Conservation (phyloP, 2,888 invertebrate genomes). For the Abrostola tripartita region DNA sequence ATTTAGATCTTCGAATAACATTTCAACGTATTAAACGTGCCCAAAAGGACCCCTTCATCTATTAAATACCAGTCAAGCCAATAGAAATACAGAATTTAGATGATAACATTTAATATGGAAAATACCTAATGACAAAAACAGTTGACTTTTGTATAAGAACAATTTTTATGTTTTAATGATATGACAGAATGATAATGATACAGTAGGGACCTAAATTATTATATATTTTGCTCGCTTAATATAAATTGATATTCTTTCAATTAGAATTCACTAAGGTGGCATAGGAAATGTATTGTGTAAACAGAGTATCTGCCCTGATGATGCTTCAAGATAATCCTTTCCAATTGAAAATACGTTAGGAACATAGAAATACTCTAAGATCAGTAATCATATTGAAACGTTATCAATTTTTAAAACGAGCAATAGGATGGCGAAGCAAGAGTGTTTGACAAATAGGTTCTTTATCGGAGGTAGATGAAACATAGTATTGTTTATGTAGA, state of each 20-base stretch:
- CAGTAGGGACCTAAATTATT: conserved; percentile 25
- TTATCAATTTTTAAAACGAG: conserved; percentile 20
- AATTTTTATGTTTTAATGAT: conserved; percentile 46
- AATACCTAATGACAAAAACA: conserved; percentile 55
- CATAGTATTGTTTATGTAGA: background rate
- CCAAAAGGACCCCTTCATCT: conserved; percentile 60
- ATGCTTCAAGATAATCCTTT: conserved; percentile 5
- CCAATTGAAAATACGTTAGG: no score
- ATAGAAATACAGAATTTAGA: conserved; percentile 60
- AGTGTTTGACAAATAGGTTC: conserved; percentile 12
- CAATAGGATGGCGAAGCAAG: conserved; percentile 19
- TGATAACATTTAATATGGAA: conserved; percentile 58
- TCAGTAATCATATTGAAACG: conserved; percentile 13
- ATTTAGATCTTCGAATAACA: conserved; percentile 31
- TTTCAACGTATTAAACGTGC: conserved; percentile 37
- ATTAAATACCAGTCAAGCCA: conserved; percentile 62
- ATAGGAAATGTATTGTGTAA: background rate
- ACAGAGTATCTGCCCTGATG: background rate
- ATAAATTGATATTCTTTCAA: background rate
- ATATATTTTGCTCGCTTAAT: background rate
- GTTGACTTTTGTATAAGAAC: conserved; percentile 42
- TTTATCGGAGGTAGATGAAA: background rate
- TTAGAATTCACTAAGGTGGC: background rate
- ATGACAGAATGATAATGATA: conserved; percentile 48
- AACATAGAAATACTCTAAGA: no score